Percentiles rank a stretch among this genome's conserved stretches.
phyloP scores from a whole-genome alignment of 2,888 invertebrate genomes.

The Phortica magna region DNA sequence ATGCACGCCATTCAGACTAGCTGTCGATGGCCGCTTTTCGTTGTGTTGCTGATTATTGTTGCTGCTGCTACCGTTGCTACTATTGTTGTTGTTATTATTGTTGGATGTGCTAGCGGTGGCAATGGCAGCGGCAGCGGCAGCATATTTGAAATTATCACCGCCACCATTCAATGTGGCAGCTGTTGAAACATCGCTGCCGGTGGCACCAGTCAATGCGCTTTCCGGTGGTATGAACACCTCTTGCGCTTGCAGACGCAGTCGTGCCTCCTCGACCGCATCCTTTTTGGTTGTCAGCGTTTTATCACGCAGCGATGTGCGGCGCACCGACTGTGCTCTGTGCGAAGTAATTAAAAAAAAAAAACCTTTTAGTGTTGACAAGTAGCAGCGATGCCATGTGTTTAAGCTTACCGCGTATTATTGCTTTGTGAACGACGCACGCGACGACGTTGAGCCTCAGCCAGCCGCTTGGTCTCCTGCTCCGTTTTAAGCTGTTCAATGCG shows the following conservation, averaged over 20 bases:
- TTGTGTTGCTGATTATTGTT: conserved; percentile 28
- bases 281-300: conserved; percentile 95
- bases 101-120: conserved; percentile 38
- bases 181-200: background rate
- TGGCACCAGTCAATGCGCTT: conserved; percentile 65
- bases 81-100: conserved; percentile 50
- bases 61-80: conserved; percentile 52
- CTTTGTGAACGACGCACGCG: conserved; percentile 86
- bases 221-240: conserved; percentile 78
- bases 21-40: conserved; percentile 64
- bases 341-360: background rate
- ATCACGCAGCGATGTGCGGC: conserved; percentile 94
- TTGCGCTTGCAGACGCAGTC: conserved; percentile 84
- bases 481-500: conserved; percentile 92
- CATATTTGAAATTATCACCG: conserved; percentile 46
- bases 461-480: conserved; percentile 90
- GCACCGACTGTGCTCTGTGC: conserved; percentile 90
- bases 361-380: conserved; percentile 5
- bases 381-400: too few relatives aligned
- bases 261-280: conserved; percentile 95
- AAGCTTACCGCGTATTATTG: conserved; percentile 80
- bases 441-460: conserved; percentile 80
- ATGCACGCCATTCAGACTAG: conserved; percentile 64
- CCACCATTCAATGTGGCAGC: conserved; percentile 54
- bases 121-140: background rate